phyloP scores from a whole-genome alignment of 2,797 vertebrate species.

The Acanthornis magna region DNA sequence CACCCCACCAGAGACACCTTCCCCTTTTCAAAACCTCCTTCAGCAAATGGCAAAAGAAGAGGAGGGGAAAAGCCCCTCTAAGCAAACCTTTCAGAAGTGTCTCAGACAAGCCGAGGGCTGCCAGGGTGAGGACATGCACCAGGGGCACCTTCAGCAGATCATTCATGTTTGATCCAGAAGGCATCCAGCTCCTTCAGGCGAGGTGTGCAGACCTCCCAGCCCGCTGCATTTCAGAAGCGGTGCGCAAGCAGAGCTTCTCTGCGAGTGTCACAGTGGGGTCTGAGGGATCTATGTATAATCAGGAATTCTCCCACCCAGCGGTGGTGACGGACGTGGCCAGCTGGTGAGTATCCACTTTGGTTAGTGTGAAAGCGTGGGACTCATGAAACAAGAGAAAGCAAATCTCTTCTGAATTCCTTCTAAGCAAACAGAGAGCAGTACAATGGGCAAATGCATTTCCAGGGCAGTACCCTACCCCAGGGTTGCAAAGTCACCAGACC shows the following conservation, averaged over 20 bases:
- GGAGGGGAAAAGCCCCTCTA: background rate
- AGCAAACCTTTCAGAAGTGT: slow-evolving; percentile 83
- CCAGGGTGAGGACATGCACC: slow-evolving; percentile 75
- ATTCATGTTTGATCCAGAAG: slow-evolving; percentile 82
- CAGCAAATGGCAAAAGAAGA: background rate
- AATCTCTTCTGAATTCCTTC: slow-evolving; percentile 80
- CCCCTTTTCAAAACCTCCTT: background rate
- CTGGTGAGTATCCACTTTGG: slow-evolving; percentile 83
- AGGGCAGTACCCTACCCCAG: background rate
- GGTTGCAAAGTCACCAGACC: background rate
- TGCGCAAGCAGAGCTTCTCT: slow-evolving; percentile 50
- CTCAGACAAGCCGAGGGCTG: slow-evolving; percentile 75
- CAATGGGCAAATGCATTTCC: slow-evolving; percentile 66
- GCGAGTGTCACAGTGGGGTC: slow-evolving; percentile 66
- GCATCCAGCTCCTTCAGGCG: slow-evolving; percentile 62
- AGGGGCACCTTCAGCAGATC: slow-evolving; percentile 79
- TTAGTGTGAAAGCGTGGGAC: slow-evolving; percentile 75
- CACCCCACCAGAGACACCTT: background rate
- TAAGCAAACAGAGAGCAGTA: slow-evolving; percentile 75
- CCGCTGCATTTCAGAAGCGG: slow-evolving; percentile 72
- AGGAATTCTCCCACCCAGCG: slow-evolving; percentile 79
- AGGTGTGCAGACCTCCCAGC: slow-evolving; percentile 50
- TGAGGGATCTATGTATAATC: slow-evolving; percentile 80
- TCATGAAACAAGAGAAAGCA: slow-evolving; percentile 82
- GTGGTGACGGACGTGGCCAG: slow-evolving; percentile 86